Evolutionary conservation across 2,888 invertebrate genomes (phyloP).

Genomic region (Acanthosepion esculentum): DNA sequence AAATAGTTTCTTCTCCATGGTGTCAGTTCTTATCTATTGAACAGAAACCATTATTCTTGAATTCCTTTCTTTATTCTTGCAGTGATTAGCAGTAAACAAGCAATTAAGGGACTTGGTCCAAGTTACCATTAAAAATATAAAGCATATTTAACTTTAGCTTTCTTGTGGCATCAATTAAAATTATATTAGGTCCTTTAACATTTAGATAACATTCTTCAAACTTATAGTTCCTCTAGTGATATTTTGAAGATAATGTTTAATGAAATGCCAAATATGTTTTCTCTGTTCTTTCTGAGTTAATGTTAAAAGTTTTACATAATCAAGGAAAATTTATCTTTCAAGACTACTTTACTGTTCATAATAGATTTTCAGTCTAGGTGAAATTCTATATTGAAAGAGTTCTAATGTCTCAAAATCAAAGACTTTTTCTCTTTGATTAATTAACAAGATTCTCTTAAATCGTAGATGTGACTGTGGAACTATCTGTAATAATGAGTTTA

Average conservation of each 20-base stretch:
- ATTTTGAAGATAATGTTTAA: neutral
- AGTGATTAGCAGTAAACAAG: neutral
- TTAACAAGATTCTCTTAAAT: too few relatives aligned
- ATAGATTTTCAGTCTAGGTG: too few relatives aligned
- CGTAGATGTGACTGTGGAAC: too few relatives aligned
- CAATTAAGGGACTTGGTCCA: neutral
- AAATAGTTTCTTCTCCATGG: neutral
- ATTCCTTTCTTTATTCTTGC: neutral
- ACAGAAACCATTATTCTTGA: neutral
- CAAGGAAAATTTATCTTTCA: neutral
- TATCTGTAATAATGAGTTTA: too few relatives aligned
- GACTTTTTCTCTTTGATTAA: too few relatives aligned
- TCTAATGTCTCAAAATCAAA: too few relatives aligned
- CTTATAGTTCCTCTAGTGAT: too few relatives aligned
- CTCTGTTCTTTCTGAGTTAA: neutral
- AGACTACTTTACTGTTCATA: neutral
- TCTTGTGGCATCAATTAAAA: too few relatives aligned
- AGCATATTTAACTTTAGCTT: too few relatives aligned
- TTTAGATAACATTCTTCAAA: neutral
- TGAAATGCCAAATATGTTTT: neutral
- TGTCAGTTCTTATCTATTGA: neutral
- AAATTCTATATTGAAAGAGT: too few relatives aligned
- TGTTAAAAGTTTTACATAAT: neutral
- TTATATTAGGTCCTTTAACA: neutral
- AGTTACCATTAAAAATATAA: too few relatives aligned